Base-by-base conservation (phyloP, 2,888 invertebrate species). In the Luperina nickerlii region DNA sequence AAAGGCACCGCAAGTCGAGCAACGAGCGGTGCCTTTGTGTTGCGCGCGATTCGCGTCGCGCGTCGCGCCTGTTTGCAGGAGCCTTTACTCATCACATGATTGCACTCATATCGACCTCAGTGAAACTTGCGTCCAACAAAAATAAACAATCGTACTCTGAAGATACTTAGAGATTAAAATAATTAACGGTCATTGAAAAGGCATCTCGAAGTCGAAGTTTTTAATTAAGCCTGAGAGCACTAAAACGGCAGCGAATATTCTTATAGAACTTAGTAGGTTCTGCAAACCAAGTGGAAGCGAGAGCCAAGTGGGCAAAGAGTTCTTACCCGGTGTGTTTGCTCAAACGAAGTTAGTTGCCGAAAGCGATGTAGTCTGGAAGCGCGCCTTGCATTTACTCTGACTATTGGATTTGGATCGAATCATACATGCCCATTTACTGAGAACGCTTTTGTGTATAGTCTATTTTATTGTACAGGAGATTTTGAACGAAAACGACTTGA, bases 281-380 rank as follows among this genome's bases (percentile, higher is more conserved):
- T 87, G 88, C 90, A 91, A 94, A 91, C 91, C 90, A 88, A 92
- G 91, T 90, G 91, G 92, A 93, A 92, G 92, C 90, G 89, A 91
- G 91, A 92, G 89, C 90, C 90, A 91, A 94, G 91, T 92, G 91
- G 90, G 91, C 91, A 92, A 93, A 93, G 92, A 93, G 93, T 92
- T 92, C 91, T 92, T 87, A 82, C 86, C 79, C 83, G 85, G 87
- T 94, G 94, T 94, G 92, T 94, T 95, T 93, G 92, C 91, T 89
- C 91, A 92, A 93, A 94, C 93, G 92, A 93, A 95, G 93, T 94
- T 93, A 93, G 92, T 91, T 91, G 92, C 91, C 91, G 88, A 92
- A 92, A 92, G 92, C 92, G 91, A 92, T 91, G 92, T 91, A 87
- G 81, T 82, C 90, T 87, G 85, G 86, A 87, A 85, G 87, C 91